Conservation (phyloP, 1,140 invertebrate genomes). For the Planococcus citri region DNA sequence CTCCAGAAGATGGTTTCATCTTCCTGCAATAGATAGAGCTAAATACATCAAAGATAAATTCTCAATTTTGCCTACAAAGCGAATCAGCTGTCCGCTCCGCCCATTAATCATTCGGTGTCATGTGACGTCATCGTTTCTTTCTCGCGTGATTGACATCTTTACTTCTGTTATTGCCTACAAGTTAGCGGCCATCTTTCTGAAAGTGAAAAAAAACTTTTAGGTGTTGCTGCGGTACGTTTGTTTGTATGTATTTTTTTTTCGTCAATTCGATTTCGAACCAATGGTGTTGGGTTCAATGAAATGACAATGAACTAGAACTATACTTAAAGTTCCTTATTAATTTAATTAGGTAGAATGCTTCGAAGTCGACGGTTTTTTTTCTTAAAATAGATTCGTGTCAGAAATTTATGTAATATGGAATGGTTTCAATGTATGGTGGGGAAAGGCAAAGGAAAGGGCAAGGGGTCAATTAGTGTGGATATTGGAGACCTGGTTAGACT, state of each 20-base stretch:
- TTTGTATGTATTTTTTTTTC: neutral
- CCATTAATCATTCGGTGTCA: slow-evolving; percentile 2
- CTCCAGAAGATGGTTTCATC: neutral
- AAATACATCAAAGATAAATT: neutral
- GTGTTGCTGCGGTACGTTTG: neutral
- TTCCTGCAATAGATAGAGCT: neutral
- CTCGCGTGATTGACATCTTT: slow-evolving; percentile 6
- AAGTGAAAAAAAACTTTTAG: neutral
- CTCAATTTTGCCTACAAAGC: neutral
- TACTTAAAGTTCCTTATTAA: no score
- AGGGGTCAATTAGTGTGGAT: no score
- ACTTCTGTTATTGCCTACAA: slow-evolving; percentile 6
- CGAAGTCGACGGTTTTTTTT: no score
- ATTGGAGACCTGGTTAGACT: no score
- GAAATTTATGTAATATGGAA: no score
- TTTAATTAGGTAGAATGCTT: no score
- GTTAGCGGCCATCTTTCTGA: slow-evolving; percentile 1
- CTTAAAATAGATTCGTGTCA: no score
- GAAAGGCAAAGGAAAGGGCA: no score
- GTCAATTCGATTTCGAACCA: no score
- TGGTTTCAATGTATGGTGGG: no score
- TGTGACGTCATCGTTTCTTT: slow-evolving; percentile 2
- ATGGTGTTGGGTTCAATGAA: no score
- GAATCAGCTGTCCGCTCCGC: neutral
- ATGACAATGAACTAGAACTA: no score